Evolutionary conservation across 2,797 vertebrate genomes (phyloP).

Genomic region (Melanotaenia maccullochi): DNA sequence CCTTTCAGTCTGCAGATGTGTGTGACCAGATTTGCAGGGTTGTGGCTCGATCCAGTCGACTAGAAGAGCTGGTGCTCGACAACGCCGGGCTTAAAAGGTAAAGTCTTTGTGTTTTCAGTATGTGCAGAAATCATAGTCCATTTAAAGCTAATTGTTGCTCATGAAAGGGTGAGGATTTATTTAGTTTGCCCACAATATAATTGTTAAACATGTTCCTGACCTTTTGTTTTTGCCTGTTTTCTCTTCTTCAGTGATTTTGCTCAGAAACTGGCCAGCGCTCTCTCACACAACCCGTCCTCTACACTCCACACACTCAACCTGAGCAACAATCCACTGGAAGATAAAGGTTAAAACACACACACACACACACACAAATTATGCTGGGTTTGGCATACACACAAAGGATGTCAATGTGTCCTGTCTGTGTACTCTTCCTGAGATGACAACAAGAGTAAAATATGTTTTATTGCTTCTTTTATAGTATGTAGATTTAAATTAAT

Average conservation of each 20-base stretch:
- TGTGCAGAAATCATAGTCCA: background rate
- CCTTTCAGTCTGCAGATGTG: constrained; percentile 87
- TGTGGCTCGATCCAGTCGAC: constrained; percentile 87
- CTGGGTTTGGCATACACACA: background rate
- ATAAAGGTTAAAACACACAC: constrained; percentile 86
- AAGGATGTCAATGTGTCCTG: background rate
- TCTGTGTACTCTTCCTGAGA: background rate
- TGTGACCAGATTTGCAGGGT: constrained; percentile 93
- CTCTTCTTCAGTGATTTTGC: constrained; percentile 88
- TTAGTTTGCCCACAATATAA: background rate
- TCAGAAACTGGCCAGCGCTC: constrained; percentile 89
- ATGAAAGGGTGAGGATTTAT: background rate
- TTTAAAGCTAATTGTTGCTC: background rate
- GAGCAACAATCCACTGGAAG: constrained; percentile 93
- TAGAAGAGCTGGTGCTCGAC: constrained; percentile 94
- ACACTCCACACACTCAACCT: constrained; percentile 92
- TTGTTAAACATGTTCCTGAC: background rate
- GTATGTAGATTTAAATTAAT: background rate
- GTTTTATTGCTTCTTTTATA: background rate
- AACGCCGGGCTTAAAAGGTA: constrained; percentile 93
- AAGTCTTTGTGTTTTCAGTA: constrained; percentile 47
- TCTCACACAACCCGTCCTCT: constrained; percentile 91
- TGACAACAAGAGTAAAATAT: background rate
- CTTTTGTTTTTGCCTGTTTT: background rate
- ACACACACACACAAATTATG: constrained; percentile 15